Percentiles rank a stretch among this genome's conserved stretches.
Conservation (phyloP, 2,797 vertebrate genomes). For the Nannoperca obscura region DNA sequence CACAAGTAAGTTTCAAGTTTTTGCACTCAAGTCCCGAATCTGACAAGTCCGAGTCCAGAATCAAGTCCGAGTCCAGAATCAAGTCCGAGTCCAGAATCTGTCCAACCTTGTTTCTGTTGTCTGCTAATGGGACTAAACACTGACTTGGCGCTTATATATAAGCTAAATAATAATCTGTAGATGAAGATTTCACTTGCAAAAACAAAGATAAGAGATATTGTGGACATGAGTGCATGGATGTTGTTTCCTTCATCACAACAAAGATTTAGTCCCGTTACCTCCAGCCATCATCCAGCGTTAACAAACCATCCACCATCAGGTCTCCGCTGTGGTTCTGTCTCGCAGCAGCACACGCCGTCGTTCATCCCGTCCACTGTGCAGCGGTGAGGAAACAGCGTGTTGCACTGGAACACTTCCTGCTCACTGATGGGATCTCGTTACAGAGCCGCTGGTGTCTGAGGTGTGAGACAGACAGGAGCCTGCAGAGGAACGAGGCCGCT, state of each 20-base stretch:
- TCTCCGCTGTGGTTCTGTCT: background rate
- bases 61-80: no score
- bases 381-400: background rate
- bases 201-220: background rate
- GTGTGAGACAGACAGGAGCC: conserved; percentile 13
- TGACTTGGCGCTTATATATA: no score
- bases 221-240: background rate
- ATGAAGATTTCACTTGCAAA: background rate
- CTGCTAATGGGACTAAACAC: no score
- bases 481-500: conserved; percentile 1
- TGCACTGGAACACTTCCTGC: conserved; percentile 4
- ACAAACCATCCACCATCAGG: no score
- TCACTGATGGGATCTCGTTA: conserved; percentile 13
- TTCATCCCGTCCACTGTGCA: background rate
- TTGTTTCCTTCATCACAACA: background rate
- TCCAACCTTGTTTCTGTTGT: no score
- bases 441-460: conserved; percentile 11
- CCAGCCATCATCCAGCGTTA: background rate
- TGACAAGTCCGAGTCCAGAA: no score
- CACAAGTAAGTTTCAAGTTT: no score
- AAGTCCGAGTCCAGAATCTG: no score
- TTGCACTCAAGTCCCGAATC: no score
- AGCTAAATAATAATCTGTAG: background rate
- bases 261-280: background rate
- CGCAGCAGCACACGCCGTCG: background rate